Percentiles rank a stretch among this genome's conserved stretches.
phyloP scores from a whole-genome alignment of 2,888 invertebrate species.

The Lasioglossum zephyrum region DNA sequence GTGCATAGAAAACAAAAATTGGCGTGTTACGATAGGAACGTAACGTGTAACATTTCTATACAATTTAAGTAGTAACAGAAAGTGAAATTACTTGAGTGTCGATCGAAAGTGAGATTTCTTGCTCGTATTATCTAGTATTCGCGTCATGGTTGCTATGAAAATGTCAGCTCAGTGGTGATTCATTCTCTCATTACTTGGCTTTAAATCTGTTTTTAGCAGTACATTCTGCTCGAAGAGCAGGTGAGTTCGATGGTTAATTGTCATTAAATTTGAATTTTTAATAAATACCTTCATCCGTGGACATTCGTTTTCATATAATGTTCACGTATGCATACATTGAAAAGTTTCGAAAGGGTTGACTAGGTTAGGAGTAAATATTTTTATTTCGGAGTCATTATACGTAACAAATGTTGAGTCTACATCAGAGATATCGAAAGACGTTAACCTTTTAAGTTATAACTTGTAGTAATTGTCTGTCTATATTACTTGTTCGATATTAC shows the following conservation, averaged over 20 bases:
- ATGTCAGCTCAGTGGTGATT: constrained; percentile 79
- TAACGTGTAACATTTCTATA: constrained; percentile 25
- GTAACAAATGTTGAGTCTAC: constrained; percentile 14
- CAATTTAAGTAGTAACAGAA: constrained; percentile 15
- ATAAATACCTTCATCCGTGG: background rate
- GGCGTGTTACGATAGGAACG: constrained; percentile 46
- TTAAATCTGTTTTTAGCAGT: constrained; percentile 56
- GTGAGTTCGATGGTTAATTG: constrained; percentile 49
- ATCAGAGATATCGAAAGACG: background rate
- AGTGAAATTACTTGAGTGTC: constrained; percentile 25
- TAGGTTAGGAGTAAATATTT: constrained; percentile 62
- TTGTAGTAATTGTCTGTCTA: background rate
- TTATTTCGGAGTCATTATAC: constrained; percentile 19
- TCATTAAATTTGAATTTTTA: constrained; percentile 12
- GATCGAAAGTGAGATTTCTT: constrained; percentile 58
- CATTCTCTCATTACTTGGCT: constrained; percentile 66
- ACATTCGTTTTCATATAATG: constrained; percentile 10
- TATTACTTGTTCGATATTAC: background rate
- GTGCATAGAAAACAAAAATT: constrained; percentile 50
- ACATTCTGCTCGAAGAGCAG: constrained; percentile 67
- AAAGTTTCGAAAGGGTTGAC: constrained; percentile 47
- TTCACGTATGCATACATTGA: constrained; percentile 38
- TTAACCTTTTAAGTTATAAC: background rate
- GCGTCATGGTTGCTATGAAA: constrained; percentile 69
- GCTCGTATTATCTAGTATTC: constrained; percentile 62